Percentiles rank a stretch among this genome's conserved stretches.
phyloP scores from a whole-genome alignment of 2,888 invertebrate genomes.

The Proisotoma minuta region DNA sequence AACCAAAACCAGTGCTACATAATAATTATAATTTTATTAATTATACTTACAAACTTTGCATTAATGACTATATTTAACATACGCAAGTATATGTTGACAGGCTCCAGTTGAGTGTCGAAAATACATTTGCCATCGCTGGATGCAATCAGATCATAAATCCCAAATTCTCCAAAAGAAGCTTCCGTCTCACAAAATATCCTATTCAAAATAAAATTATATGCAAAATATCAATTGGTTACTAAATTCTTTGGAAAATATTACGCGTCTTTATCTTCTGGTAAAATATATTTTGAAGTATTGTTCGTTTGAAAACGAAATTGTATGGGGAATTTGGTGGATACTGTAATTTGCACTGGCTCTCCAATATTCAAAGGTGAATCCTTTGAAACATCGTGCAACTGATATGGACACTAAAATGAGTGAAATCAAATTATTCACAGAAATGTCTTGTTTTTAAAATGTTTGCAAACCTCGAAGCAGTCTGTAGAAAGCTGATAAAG shows the following conservation, averaged over 20 bases:
- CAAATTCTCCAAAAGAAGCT: constrained; percentile 41
- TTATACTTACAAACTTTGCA: constrained; percentile 53
- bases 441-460: too few relatives aligned
- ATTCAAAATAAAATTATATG: constrained; percentile 8
- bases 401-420: constrained; percentile 18
- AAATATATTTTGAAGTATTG: constrained; percentile 6
- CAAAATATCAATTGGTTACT: not conserved
- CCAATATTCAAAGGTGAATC: constrained; percentile 1
- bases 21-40: not conserved
- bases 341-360: not conserved
- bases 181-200: constrained; percentile 20
- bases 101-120: constrained; percentile 53
- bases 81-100: constrained; percentile 69
- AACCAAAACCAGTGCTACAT: not conserved
- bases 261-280: not conserved
- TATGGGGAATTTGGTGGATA: constrained; percentile 20
- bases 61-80: too few relatives aligned
- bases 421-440: not conserved
- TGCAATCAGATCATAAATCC: constrained; percentile 38
- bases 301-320: constrained; percentile 22
- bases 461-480: constrained; percentile 67
- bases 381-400: not conserved
- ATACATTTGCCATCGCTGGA: constrained; percentile 5
- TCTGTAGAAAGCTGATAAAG: constrained; percentile 66
- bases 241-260: not conserved